Evolutionary conservation across 1,140 invertebrate genomes (phyloP).

Genomic region (Octopus sinensis): DNA sequence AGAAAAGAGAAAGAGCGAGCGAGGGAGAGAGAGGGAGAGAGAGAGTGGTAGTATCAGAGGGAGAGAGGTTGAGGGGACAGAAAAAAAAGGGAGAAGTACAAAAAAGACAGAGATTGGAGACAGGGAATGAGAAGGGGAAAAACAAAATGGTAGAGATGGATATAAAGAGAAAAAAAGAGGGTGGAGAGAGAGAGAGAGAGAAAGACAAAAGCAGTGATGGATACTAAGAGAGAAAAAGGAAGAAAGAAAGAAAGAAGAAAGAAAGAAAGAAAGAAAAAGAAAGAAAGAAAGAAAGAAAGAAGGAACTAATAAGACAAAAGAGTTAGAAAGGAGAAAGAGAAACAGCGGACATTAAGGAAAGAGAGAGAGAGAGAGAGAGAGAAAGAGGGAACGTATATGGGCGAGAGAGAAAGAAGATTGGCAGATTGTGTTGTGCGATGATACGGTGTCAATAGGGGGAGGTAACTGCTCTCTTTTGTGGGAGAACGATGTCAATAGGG

Average conservation of each 20-base stretch:
- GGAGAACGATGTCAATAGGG: no score
- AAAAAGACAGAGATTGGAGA: neutral
- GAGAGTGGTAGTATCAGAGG: neutral
- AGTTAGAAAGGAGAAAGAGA: neutral
- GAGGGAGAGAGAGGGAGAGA: neutral
- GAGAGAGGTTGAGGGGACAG: neutral
- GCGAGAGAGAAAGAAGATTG: neutral
- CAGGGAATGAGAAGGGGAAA: neutral
- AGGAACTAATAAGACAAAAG: neutral
- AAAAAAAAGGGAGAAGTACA: neutral
- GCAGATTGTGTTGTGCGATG: no score
- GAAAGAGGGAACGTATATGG: neutral
- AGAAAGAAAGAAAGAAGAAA: neutral
- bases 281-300: neutral
- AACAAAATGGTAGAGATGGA: neutral
- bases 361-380: neutral
- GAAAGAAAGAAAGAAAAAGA: neutral
- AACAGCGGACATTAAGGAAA: neutral
- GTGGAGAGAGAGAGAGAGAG: neutral
- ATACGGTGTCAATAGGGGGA: no score
- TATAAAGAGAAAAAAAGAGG: neutral
- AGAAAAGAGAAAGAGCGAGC: neutral
- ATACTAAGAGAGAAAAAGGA: neutral
- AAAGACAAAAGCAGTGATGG: neutral
- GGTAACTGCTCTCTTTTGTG: no score